Evolutionary conservation across 2,113 vertebrate species (phyloP), one percentile per base, ranked within the genome.

Genomic region (Pollachius pollachius): DNA sequence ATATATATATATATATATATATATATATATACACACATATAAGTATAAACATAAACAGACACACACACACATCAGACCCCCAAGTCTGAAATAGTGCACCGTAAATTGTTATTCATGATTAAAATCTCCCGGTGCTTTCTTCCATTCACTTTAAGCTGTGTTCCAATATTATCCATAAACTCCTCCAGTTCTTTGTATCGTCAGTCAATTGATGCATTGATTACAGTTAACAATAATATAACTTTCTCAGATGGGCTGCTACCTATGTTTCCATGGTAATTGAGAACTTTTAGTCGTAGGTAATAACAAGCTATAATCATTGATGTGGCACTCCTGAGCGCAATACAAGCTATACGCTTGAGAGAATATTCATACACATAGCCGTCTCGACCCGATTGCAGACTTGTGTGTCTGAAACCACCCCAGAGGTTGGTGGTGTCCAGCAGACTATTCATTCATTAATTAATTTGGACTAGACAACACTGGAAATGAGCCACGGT

Each of bases 191-290:
- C 61, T 73, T 57, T 11, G 15, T 37, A 66, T 34, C 8, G 41
- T 77, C 25, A 25, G 25, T 64, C 71, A 57, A 72, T 73, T 61
- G 76, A 68, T 74, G 70, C 70, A 86, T 74, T 62, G 68, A 79
- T 78, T 27, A 52, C 54, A 66, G 0, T 73, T 15, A 67, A 58
- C 59, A 79, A 73, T 79, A 80, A 77, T 59, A 75, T 67, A 77
- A 68, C 65, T 19, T 27, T 69, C 69, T 62, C 62, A 62, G 19
- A 73, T 83, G 81, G 70, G 70, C 68, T 67, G 62, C 76, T 75
- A 65, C 74, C 71, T 74, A 52, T 56, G 73, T 87, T 79, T 80
- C 84, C 75, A 89, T 83, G 78, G 85, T 18, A 59, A 83, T 70
- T 67, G 52, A 71, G 62, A 73, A 76, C 69, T 78, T 67, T 59